phyloP scores from a whole-genome alignment of 1,140 invertebrate genomes.

The Phymorhynchus buccinoides region DNA sequence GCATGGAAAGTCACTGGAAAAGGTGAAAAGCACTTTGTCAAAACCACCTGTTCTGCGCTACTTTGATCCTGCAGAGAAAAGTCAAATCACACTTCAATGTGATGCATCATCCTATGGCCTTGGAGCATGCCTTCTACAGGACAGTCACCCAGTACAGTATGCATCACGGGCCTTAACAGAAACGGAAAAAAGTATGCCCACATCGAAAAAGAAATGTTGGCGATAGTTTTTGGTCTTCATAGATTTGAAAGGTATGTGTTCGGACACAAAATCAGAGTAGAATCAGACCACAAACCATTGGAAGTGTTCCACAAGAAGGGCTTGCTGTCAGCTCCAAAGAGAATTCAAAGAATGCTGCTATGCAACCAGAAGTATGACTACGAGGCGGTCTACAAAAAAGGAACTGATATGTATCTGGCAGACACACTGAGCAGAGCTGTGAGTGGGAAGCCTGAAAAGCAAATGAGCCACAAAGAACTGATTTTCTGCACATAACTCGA shows the following conservation, averaged over 20 bases:
- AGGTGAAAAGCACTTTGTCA: background rate
- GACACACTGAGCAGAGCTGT: conserved; percentile 57
- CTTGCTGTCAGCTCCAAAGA: conserved; percentile 43
- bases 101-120: conserved; percentile 22
- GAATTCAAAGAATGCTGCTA: conserved; percentile 59
- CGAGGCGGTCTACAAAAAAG: conserved; percentile 66
- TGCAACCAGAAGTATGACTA: conserved; percentile 72
- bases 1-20: conserved; percentile 29
- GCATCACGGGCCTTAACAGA: conserved; percentile 65
- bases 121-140: background rate
- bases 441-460: background rate
- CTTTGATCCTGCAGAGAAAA: background rate
- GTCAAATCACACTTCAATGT: background rate
- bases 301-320: conserved; percentile 49
- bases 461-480: background rate
- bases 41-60: background rate
- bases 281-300: conserved; percentile 50
- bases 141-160: conserved; percentile 67
- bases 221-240: conserved; percentile 65
- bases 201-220: conserved; percentile 73
- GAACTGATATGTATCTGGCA: conserved; percentile 70
- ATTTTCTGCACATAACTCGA: background rate
- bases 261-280: conserved; percentile 55
- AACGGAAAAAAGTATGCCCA: conserved; percentile 69
- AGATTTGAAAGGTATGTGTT: conserved; percentile 72